Evolutionary conservation across 2,797 vertebrate species (phyloP).

Genomic region (Prunella strophiata): DNA sequence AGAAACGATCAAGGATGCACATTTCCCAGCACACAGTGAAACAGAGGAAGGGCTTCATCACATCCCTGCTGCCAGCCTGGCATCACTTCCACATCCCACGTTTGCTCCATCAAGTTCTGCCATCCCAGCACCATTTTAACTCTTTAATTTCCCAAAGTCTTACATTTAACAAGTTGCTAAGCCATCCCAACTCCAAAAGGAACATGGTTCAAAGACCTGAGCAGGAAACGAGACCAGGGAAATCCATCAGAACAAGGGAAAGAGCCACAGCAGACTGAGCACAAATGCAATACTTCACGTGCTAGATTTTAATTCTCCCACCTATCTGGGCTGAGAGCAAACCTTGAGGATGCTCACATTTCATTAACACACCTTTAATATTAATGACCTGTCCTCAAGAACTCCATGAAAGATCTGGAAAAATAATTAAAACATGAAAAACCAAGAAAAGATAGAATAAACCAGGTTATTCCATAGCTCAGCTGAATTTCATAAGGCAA

Average conservation of each 20-base stretch:
- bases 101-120: neutral
- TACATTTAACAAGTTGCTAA: neutral
- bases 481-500: neutral
- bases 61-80: neutral
- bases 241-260: neutral
- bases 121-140: neutral
- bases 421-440: neutral
- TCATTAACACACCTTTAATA: neutral
- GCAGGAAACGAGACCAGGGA: neutral
- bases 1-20: neutral
- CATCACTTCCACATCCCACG: neutral
- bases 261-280: neutral
- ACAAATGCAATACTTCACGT: neutral
- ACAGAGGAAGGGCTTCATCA: neutral
- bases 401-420: neutral
- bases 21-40: neutral
- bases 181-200: neutral
- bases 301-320: neutral
- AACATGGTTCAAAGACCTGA: neutral
- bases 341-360: neutral
- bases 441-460: neutral
- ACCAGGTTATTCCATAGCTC: neutral
- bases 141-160: neutral
- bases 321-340: neutral
- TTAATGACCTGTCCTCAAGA: neutral